These are phyloP conservation scores for Pelodiscus sinensis DNA, from an alignment of 2,113 vertebrate genomes.

Conservation along the genomic window DNA sequence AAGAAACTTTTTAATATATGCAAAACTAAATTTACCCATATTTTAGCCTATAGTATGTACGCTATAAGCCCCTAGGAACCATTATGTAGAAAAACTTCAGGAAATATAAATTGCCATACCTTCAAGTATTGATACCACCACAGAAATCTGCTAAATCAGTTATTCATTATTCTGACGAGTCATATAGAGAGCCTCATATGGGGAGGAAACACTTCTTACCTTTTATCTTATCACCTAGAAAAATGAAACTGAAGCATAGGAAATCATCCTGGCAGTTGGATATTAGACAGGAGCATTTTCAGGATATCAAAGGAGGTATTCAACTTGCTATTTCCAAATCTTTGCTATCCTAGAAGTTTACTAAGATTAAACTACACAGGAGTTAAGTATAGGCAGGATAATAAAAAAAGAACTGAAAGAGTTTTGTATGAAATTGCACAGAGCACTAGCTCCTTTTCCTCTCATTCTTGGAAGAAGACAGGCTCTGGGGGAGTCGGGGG, in stretches of 20 bases:
- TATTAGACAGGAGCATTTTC: not conserved
- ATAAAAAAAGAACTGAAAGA: not conserved
- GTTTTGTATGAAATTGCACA: not conserved
- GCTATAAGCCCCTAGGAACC: not conserved
- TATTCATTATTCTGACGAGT: slow-evolving; percentile 16
- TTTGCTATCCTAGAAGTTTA: not conserved
- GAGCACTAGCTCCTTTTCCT: not conserved
- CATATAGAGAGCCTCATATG: not conserved
- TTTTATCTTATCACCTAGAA: not conserved
- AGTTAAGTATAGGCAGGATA: not conserved
- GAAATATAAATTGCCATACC: not conserved
- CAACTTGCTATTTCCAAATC: not conserved
- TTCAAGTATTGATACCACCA: not conserved
- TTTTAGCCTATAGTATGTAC: slow-evolving; percentile 26
- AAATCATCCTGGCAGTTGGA: not conserved
- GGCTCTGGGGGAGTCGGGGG: not conserved
- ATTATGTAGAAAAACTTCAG: not conserved
- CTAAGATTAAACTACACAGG: not conserved
- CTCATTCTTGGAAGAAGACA: not conserved
- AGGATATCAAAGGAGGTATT: not conserved
- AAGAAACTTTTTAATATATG: slow-evolving; percentile 37
- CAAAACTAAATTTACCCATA: slow-evolving; percentile 7
- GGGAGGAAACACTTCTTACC: not conserved
- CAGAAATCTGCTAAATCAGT: not conserved
- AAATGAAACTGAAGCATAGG: not conserved